Conservation (phyloP, 1,140 invertebrate species). For the Drosophila azteca region DNA sequence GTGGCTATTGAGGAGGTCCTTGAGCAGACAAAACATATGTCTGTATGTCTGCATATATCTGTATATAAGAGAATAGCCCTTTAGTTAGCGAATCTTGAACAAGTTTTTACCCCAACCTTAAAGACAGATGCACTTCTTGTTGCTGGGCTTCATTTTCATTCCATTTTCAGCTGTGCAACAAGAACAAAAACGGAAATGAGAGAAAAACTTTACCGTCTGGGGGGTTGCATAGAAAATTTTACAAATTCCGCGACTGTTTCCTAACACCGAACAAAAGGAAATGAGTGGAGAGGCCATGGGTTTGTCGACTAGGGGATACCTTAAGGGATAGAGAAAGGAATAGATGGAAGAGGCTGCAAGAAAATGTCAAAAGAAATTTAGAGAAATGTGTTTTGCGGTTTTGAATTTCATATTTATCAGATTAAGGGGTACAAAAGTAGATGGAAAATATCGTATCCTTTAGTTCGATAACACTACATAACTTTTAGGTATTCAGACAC, state of each 20-base stretch:
- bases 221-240: slow-evolving; percentile 39
- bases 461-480: too few species aligned
- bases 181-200: background rate
- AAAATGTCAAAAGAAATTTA: too few species aligned
- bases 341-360: too few species aligned
- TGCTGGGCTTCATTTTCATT: slow-evolving; percentile 45
- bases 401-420: too few species aligned
- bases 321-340: too few species aligned
- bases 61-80: slow-evolving; percentile 1
- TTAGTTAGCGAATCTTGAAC: slow-evolving; percentile 9
- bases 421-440: too few species aligned
- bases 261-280: too few species aligned
- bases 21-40: slow-evolving; percentile 16
- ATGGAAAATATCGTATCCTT: too few species aligned
- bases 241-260: slow-evolving; percentile 28
- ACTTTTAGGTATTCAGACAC: too few species aligned
- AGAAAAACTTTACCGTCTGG: slow-evolving; percentile 34
- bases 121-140: slow-evolving; percentile 11
- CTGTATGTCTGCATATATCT: slow-evolving; percentile 29
- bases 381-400: too few species aligned
- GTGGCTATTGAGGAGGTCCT: slow-evolving; percentile 30
- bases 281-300: too few species aligned
- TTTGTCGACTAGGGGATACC: too few species aligned
- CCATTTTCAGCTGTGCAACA: slow-evolving; percentile 25
- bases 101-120: slow-evolving; percentile 37